These are phyloP conservation scores for Lithophane leautieri DNA, from an alignment of 2,888 invertebrate species.

Conservation along the genomic window DNA sequence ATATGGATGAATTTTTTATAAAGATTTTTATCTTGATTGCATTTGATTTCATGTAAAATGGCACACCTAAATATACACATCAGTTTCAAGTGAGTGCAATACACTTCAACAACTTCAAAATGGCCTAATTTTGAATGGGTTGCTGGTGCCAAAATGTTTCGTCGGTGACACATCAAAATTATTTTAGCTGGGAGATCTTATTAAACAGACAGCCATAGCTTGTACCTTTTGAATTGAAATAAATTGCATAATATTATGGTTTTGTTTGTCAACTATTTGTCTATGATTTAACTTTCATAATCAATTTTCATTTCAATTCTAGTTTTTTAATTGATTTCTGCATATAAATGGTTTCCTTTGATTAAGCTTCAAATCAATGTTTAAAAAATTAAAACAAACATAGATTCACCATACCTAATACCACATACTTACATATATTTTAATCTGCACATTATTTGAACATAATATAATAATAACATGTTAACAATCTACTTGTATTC, in stretches of 20 bases:
- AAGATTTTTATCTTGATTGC: not conserved
- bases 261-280: not conserved
- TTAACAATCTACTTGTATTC: slow-evolving; percentile 28
- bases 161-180: slow-evolving; percentile 58
- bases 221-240: slow-evolving; percentile 16
- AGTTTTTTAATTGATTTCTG: not conserved
- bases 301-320: not conserved
- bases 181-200: slow-evolving; percentile 39
- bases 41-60: slow-evolving; percentile 5
- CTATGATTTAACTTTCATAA: not conserved
- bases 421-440: not conserved
- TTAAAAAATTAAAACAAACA: not conserved
- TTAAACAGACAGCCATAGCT: slow-evolving; percentile 16
- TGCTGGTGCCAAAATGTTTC: slow-evolving; percentile 69
- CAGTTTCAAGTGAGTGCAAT: slow-evolving; percentile 31
- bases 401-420: not conserved
- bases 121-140: slow-evolving; percentile 64
- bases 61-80: slow-evolving; percentile 16
- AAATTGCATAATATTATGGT: not conserved
- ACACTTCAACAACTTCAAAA: slow-evolving; percentile 52
- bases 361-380: not conserved
- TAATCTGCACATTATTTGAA: not conserved
- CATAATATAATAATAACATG: slow-evolving; percentile 22
- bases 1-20: not conserved
- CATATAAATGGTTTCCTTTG: not conserved